Base-by-base conservation (phyloP, 2,113 vertebrate species). In the Garra rufa region DNA sequence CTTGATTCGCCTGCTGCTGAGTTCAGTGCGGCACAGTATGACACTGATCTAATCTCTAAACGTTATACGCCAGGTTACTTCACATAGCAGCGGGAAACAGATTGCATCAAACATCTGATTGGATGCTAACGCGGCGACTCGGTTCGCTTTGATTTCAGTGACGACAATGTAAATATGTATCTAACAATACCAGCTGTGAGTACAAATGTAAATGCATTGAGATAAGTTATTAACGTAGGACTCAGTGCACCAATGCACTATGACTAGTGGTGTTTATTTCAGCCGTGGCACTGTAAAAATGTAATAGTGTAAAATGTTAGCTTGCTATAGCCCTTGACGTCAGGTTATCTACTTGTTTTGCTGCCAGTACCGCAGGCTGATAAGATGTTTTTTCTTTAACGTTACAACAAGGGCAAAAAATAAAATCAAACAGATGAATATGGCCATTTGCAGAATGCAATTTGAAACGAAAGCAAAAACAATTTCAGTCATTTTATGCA, bases 401-500 rank as follows among this genome's bases (percentile, higher is more conserved):
- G 26, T 50, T 75, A 75, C 44, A 50, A 50, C 26, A 30, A 44
- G 41, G 44, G 50, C 19, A 30, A 74, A 67, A 81, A 67, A 74
- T 87, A 19, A 69, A 88, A 76, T 85, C 85, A 87, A 78, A 79
- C 67, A 19, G 55, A 69, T 76, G 41, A 76, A 88, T 83, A 81
- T 44, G 74, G 79, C 57, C 71, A 83, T 90, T 91, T 88, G 80
- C 73, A 21, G 24, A 87, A 88, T 84, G 24, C 44, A 57, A 89
- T 87, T 44, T 82, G 85, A 88, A 82, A 87, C 76, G 79, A 85
- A 88, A 91, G 86, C 67, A 75, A 86, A 87, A 90, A 76, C 82
- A 28, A 85, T 90, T 86, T 90, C 75, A 86, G 80, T 90, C 61
- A 87, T 93, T 91, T 91, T 88, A 90, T 86, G 87, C 90, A 84